phyloP scores from a whole-genome alignment of 2,113 vertebrate species.

The Oreotrochilus melanogaster region DNA sequence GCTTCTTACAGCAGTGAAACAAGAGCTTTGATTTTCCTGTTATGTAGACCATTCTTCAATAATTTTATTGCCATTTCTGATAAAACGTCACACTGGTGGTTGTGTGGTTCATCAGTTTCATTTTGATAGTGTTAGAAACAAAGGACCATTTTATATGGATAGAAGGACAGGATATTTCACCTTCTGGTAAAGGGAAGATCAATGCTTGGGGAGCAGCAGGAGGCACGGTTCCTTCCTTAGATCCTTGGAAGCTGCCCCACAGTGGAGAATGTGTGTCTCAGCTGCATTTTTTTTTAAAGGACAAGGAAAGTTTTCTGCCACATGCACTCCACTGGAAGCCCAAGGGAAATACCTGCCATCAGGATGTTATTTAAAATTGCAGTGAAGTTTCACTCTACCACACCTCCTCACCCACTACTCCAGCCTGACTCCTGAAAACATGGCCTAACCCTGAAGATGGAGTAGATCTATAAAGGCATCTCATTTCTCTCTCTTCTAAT shows the following conservation, averaged over 20 bases:
- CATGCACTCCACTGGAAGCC: not conserved
- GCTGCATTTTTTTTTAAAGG: not conserved
- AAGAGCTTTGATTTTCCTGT: not conserved
- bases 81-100: fast-evolving
- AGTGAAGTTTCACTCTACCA: not conserved
- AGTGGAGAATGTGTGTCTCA: not conserved
- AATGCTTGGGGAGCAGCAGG: not conserved
- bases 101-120: not conserved
- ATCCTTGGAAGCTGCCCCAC: not conserved
- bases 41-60: not conserved
- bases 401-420: not conserved
- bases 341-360: not conserved
- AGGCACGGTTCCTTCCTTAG: fast-evolving
- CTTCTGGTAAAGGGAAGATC: not conserved
- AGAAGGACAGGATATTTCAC: not conserved
- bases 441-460: not conserved
- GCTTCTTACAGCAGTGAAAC: not conserved
- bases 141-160: not conserved
- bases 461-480: not conserved
- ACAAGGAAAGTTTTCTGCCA: not conserved
- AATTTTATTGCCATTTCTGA: not conserved
- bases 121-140: not conserved
- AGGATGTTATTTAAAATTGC: not conserved
- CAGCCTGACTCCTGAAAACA: not conserved
- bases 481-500: not conserved